Conservation (phyloP, 2,888 invertebrate species). For the Volucella inflata region DNA sequence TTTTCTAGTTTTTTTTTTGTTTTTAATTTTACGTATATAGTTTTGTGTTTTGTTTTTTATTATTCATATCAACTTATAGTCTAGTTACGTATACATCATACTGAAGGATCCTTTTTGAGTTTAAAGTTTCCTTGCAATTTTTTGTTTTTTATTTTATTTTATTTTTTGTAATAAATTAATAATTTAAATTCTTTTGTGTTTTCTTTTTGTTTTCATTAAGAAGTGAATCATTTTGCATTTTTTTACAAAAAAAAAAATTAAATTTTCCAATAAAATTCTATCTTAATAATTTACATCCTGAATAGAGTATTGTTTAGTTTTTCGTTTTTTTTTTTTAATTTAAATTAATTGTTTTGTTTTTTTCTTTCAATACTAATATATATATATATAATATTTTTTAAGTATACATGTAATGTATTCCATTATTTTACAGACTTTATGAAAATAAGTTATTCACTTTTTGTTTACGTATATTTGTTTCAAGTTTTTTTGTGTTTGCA, state of each 20-base stretch:
- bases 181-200: constrained; percentile 66
- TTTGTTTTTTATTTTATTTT: constrained; percentile 29
- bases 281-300: constrained; percentile 73
- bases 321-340: constrained; percentile 33
- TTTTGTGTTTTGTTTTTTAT: constrained; percentile 74
- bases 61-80: constrained; percentile 73
- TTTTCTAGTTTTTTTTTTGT: constrained; percentile 77
- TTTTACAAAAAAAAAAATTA: constrained; percentile 66
- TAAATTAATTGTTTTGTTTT: constrained; percentile 21
- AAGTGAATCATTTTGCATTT: constrained; percentile 47
- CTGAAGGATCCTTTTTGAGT: constrained; percentile 79
- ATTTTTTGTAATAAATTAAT: constrained; percentile 73
- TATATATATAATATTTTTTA: constrained; percentile 58
- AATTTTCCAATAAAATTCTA: constrained; percentile 51
- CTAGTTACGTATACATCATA: constrained; percentile 83
- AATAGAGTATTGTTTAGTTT: constrained; percentile 70
- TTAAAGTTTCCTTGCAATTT: constrained; percentile 70
- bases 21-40: constrained; percentile 76
- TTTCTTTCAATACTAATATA: constrained; percentile 71
- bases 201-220: constrained; percentile 29
- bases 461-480: constrained; percentile 74
- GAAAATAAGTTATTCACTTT: constrained; percentile 75
- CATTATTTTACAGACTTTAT: constrained; percentile 76
- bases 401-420: constrained; percentile 78
- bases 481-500: constrained; percentile 67